Evolutionary conservation across 2,888 invertebrate genomes (phyloP).

Genomic region (Azorinus chamasolen): DNA sequence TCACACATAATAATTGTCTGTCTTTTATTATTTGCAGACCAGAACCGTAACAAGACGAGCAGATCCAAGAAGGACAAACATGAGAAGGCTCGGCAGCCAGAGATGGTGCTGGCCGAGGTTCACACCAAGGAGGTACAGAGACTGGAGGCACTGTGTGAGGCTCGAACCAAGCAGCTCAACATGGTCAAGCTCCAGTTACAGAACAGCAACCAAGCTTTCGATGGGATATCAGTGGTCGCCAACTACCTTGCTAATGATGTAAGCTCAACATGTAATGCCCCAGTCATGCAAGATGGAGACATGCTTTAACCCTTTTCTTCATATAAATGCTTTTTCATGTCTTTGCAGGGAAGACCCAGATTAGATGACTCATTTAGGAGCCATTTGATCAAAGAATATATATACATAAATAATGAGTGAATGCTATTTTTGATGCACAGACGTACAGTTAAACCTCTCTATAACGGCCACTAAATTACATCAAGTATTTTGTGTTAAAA

Average conservation of each 20-base stretch:
- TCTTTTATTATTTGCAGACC: constrained; percentile 67
- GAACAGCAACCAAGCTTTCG: constrained; percentile 90
- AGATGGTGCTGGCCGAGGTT: constrained; percentile 60
- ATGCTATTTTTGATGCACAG: too few relatives aligned
- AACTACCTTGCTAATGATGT: constrained; percentile 92
- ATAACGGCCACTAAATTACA: too few relatives aligned
- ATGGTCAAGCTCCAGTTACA: constrained; percentile 85
- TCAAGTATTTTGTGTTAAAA: too few relatives aligned
- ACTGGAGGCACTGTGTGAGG: constrained; percentile 86
- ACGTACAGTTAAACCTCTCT: too few relatives aligned
- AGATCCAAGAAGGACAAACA: constrained; percentile 57
- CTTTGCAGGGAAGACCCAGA: too few relatives aligned
- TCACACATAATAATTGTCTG: background rate
- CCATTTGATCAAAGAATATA: too few relatives aligned
- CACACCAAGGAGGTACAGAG: constrained; percentile 82
- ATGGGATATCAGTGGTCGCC: constrained; percentile 94
- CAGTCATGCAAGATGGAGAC: too few relatives aligned
- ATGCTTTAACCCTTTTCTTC: too few relatives aligned
- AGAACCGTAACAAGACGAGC: constrained; percentile 72
- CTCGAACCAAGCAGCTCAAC: constrained; percentile 86
- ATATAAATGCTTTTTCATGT: too few relatives aligned
- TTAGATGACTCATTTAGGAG: too few relatives aligned
- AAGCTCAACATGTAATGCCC: constrained; percentile 69
- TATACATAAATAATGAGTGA: too few relatives aligned
- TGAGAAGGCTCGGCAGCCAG: constrained; percentile 47